Evolutionary conservation across 2,888 invertebrate species (phyloP).

Genomic region (Ellobium chinense): DNA sequence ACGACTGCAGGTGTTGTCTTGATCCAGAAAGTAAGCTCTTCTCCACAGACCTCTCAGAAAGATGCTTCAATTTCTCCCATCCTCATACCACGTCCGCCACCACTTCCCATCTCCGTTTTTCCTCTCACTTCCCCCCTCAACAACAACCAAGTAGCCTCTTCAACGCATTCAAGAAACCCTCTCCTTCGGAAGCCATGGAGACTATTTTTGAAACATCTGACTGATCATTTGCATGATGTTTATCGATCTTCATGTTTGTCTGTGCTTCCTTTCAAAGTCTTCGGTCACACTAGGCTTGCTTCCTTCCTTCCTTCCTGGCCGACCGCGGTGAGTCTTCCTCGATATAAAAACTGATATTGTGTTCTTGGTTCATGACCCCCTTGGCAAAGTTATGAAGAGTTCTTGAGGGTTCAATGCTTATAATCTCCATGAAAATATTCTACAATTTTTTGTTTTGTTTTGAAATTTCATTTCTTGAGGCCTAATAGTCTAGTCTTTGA

Average conservation of each 20-base stretch:
- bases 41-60: no score
- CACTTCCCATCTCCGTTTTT: no score
- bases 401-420: background rate
- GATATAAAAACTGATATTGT: background rate
- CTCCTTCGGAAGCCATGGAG: background rate
- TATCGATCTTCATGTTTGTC: background rate
- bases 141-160: no score
- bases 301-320: no score
- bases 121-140: no score
- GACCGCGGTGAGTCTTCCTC: background rate
- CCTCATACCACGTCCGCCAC: no score
- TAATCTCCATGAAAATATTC: constrained; percentile 1
- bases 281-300: background rate
- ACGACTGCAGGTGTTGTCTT: no score
- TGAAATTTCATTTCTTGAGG: no score
- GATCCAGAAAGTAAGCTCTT: no score
- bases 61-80: background rate
- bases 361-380: background rate
- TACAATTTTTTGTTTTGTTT: background rate
- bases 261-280: background rate
- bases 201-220: background rate
- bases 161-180: no score
- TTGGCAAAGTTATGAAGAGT: background rate
- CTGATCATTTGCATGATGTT: constrained; percentile 3
- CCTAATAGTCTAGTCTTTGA: no score